Evolutionary conservation across 2,888 invertebrate genomes (phyloP), one percentile per base, ranked within the genome.

Genomic region (Liposcelis brunnea): DNA sequence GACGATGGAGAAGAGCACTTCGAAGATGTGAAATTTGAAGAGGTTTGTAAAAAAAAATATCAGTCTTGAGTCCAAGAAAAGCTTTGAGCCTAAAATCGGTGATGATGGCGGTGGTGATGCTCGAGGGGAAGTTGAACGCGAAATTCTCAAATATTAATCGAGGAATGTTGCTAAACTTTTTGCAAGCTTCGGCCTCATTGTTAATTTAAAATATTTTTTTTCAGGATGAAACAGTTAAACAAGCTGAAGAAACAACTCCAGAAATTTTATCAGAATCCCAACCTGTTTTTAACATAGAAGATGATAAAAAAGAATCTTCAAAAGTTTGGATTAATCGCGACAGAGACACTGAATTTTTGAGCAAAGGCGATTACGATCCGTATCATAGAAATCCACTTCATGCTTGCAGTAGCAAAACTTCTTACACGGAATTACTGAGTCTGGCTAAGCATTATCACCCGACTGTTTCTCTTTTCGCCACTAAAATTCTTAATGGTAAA

Each of bases 401-500:
- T 66, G 79, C 85, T 10, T 83, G 85, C 21, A 87, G 85, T 0
- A 73, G 78, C 36, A 70, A 70, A 45, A 70, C 78, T 0, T 72
- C 79, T 0, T 75, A 79, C 49, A 63, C 77, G 43, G 97, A 98
- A 61, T 65, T 98, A n/a, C 52, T 70, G 8, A 61, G 72, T 0
- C 66, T 97, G 1, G 62, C 69, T 1, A 58, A 67, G 1, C 91
- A 97, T 61, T 91, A 76, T 61, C 97, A 98, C 65, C 97, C 97
- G 0, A 83, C 89, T 1, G 87, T 94, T 1, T 72, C 81, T 40
- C 66, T 94, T 47, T 97, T 93, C 65, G 89, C 94, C 0, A 70
- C 75, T 38, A 81, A 76, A 52, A 66, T 97, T 4, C 58, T 87
- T 0, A 66, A 77, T 50, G 77, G 81, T 78, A 55, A 62, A 64